Evolutionary conservation across 2,888 invertebrate genomes (phyloP), one percentile per base, ranked within the genome.

Genomic region (Globia sparganii): DNA sequence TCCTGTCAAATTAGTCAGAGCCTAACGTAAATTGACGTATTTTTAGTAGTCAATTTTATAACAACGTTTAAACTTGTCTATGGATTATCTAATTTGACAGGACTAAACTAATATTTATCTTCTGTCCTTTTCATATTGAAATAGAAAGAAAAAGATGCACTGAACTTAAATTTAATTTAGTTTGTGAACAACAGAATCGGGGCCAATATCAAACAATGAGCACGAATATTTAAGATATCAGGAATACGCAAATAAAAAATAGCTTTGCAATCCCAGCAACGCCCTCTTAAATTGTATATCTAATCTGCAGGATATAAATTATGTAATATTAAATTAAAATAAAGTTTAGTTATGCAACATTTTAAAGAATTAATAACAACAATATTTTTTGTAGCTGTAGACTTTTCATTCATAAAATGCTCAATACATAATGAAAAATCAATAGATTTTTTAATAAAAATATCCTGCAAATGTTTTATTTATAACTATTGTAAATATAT

Each of bases 341-440:
- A 65, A 53, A 79, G n/a, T 83, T 81, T 79, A 65, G 74, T 69
- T 70, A 85, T 70, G 56, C 64, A 83, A 53, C 0, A 68, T 11
- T 53, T 70, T 65, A 72, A 3, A 11, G 37, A 43, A 59, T 11
- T 40, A 21, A 46, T 53, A 9, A 67, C 0, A 43, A 72, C 72
- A 0, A n/a, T 66, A 0, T 43, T 66, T 21, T 72, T 46, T 21
- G 15, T 43, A 0, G 25, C 8, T 31, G n/a, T 66, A 2, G 21
- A 72, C 31, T 72, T 67, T 13, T 18, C 11, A 0, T 73, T 40
- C 4, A n/a, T 46, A 4, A n/a, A 58, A 43, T 73, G 68, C 34
- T 0, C 31, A 21, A 46, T 15, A 0, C 58, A 73, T 1, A 53
- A 40, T 8, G 65, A 64, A 4, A 37, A 37, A 1, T 21, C 53